A percentile compares a stretch with the other conserved stretches of the same genome.
Evolutionary conservation across 1,140 invertebrate genomes (phyloP).

Genomic region (Agrilus planipennis): DNA sequence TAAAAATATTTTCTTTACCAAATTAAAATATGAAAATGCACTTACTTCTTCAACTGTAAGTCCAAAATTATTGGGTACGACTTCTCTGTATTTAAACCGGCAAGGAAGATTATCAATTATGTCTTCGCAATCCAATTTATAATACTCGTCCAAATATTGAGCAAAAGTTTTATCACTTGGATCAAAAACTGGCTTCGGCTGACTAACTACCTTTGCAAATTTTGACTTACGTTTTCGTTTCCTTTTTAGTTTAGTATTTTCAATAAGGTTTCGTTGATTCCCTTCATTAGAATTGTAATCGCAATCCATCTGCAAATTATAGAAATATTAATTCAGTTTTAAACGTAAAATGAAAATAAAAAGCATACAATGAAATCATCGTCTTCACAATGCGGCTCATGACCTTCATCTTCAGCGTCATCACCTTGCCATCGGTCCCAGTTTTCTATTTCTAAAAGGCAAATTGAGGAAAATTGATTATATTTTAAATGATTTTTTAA

Average conservation of each 20-base stretch:
- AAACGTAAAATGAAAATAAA: background rate
- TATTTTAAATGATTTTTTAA: too few relatives aligned
- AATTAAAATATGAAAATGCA: conserved; percentile 3
- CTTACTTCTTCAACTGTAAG: conserved; percentile 77
- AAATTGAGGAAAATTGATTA: too few relatives aligned
- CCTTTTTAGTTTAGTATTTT: conserved; percentile 43
- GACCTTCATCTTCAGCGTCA: conserved; percentile 28
- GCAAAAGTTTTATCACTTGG: conserved; percentile 68
- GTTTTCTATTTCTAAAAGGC: conserved; percentile 42
- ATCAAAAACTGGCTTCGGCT: conserved; percentile 69
- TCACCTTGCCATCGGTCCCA: conserved; percentile 58
- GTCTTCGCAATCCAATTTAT: conserved; percentile 90
- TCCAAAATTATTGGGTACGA: conserved; percentile 83
- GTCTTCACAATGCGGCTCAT: conserved; percentile 58
- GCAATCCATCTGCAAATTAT: conserved; percentile 63
- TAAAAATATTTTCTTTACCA: conserved; percentile 7
- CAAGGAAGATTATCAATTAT: conserved; percentile 83
- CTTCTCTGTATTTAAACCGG: conserved; percentile 86
- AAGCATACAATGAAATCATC: conserved; percentile 61
- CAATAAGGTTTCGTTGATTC: conserved; percentile 43
- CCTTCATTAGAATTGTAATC: conserved; percentile 55
- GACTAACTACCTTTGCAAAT: conserved; percentile 56
- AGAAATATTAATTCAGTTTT: background rate
- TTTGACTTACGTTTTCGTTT: conserved; percentile 51
- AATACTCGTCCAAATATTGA: conserved; percentile 90